phyloP scores from a whole-genome alignment of 1,140 invertebrate species.

The Phymorhynchus buccinoides region DNA sequence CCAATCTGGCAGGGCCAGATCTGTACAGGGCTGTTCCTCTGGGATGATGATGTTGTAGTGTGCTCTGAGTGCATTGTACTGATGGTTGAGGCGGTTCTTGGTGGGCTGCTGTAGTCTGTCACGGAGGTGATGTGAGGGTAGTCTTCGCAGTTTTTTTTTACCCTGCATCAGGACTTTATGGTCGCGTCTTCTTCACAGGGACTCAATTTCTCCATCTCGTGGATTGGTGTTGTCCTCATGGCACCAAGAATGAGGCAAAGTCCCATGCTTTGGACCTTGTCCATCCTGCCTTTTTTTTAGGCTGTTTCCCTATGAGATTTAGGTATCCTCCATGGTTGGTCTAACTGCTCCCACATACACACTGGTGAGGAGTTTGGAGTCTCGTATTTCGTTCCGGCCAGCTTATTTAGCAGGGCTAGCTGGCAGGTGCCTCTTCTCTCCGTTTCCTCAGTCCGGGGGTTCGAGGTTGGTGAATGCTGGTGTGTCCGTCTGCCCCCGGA shows the following conservation, averaged over 20 bases:
- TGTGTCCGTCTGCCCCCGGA: conserved; percentile 14
- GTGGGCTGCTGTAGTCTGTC: conserved; percentile 24
- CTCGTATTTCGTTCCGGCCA: conserved; percentile 38
- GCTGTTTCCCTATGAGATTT: conserved; percentile 34
- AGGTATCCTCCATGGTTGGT: conserved; percentile 33
- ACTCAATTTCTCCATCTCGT: neutral
- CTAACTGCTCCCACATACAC: conserved; percentile 36
- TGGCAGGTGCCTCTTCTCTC: conserved; percentile 25
- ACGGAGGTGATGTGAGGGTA: conserved; percentile 35
- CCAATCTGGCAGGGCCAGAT: neutral
- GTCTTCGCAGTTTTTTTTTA: conserved; percentile 16
- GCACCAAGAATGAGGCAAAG: conserved; percentile 26
- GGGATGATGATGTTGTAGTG: neutral
- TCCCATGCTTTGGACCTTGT: conserved; percentile 38
- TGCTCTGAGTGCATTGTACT: conserved; percentile 30
- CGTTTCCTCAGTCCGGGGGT: conserved; percentile 18
- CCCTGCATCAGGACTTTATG: conserved; percentile 12
- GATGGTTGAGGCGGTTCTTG: conserved; percentile 35
- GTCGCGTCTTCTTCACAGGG: conserved; percentile 22
- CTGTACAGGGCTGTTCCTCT: neutral
- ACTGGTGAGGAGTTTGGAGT: conserved; percentile 20
- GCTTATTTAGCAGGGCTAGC: conserved; percentile 33
- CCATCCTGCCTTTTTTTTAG: conserved; percentile 22
- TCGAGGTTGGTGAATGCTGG: conserved; percentile 46
- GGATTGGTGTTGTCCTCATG: conserved; percentile 25